These are phyloP conservation scores for Hypena proboscidalis DNA, from an alignment of 2,888 invertebrate genomes.

Conservation along the genomic window DNA sequence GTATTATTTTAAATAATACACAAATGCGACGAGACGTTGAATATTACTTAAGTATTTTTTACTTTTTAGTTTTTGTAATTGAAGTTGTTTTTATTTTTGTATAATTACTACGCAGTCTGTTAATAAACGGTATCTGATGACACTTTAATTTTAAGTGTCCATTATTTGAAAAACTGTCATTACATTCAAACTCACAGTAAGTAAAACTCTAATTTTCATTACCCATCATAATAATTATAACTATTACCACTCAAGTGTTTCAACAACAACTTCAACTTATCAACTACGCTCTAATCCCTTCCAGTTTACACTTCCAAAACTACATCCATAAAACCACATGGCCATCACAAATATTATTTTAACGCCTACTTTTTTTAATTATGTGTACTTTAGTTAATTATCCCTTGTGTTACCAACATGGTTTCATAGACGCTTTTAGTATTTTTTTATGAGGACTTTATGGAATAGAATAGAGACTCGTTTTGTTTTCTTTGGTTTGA, in stretches of 20 bases:
- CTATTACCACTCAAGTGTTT: neutral
- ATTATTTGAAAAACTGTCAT: no score
- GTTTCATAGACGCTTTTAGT: slow-evolving; percentile 11
- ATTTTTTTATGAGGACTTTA: slow-evolving; percentile 14
- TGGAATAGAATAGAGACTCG: neutral
- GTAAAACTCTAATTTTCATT: no score
- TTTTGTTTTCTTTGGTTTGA: slow-evolving; percentile 21
- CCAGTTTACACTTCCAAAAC: slow-evolving; percentile 50
- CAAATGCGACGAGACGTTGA: no score
- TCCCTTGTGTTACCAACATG: slow-evolving; percentile 32
- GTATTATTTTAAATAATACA: no score
- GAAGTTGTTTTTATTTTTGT: no score
- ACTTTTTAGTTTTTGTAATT: no score
- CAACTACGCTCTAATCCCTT: slow-evolving; percentile 46
- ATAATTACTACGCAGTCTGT: no score
- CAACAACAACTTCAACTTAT: neutral
- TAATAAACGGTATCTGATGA: no score
- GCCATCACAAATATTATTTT: slow-evolving; percentile 69
- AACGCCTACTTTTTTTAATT: slow-evolving; percentile 70
- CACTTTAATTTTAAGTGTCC: no score
- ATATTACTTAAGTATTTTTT: no score
- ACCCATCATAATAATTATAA: no score
- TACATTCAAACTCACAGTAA: no score
- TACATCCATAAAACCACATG: slow-evolving; percentile 59
- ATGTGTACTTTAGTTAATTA: slow-evolving; percentile 52